Evolutionary conservation across 2,888 invertebrate genomes (phyloP), one percentile per base, ranked within the genome.

Genomic region (Cataglyphis livida): DNA sequence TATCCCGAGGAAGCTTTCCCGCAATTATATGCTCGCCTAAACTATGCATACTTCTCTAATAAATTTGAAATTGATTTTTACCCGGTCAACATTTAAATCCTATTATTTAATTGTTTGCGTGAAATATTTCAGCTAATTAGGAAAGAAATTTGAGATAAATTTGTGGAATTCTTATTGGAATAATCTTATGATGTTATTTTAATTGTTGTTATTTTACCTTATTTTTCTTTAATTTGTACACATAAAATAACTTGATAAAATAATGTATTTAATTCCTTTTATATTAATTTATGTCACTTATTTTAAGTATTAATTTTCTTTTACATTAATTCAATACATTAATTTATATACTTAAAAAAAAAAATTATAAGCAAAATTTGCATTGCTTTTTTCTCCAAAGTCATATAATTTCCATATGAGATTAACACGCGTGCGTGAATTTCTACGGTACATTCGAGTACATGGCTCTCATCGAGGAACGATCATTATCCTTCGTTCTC

Each of bases 381-480:
- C 15, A 5, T 41, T 48, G 10, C n/a, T 12, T 3, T 62, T 48
- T 28, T n/a, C 41, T 21, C 3, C 3, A 7, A 15, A 54, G 5
- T 38, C 12, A 10, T 12, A 18, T 25, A 18, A 62, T 64, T 75
- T n/a, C 7, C 38, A 21, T 9, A 7, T 15, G 6, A 38, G n/a
- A 64, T 38, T 54, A 38, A 12, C 21, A 41, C 18, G 48, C 32
- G n/a, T 44, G 71, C 44, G 25, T 70, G 64, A 57, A 35, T 82
- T 71, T 57, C 61, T n/a, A 75, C 64, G 81, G 84, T 78, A 84
- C 81, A 54, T 61, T 84, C 88, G 84, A 84, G 90, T 85, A 90
- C 83, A 91, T 91, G 91, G 92, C 90, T 91, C 91, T 89, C 91
- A 54, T 84, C 83, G 87, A 78, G 84, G 82, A 70, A 78, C 62